A percentile compares a stretch with the other conserved stretches of the same genome.
Conservation (phyloP, 2,888 invertebrate genomes). For the Pyrgus malvae region DNA sequence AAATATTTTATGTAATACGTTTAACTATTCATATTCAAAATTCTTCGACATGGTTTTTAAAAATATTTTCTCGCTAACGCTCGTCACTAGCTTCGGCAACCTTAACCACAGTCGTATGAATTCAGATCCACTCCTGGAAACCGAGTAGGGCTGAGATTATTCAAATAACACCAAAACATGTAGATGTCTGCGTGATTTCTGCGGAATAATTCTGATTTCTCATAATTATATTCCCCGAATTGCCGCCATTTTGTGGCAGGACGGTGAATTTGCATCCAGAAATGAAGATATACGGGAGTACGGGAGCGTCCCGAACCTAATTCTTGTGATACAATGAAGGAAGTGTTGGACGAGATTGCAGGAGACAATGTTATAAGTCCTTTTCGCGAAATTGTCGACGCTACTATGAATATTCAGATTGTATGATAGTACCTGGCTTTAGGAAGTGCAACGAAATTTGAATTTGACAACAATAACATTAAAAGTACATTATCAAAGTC, state of each 20-base stretch:
- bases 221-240: constrained; percentile 37
- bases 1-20: no score
- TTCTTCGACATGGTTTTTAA: no score
- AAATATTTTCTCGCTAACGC: neutral
- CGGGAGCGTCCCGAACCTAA: constrained; percentile 19
- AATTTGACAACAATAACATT: neutral
- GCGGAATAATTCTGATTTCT: constrained; percentile 47
- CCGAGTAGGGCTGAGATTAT: constrained; percentile 1
- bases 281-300: constrained; percentile 35
- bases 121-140: constrained; percentile 2
- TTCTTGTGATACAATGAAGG: constrained; percentile 24
- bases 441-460: neutral
- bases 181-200: constrained; percentile 14
- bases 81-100: neutral
- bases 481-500: no score
- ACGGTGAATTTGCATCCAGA: constrained; percentile 36
- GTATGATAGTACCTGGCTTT: neutral
- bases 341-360: constrained; percentile 22
- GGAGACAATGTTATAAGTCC: constrained; percentile 16
- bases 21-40: no score
- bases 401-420: constrained; percentile 10
- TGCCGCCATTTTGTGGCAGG: constrained; percentile 37
- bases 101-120: constrained; percentile 6
- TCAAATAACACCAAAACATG: constrained; percentile 19
- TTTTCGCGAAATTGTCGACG: constrained; percentile 4